A percentile compares a stretch with the other conserved stretches of the same genome.
These are phyloP conservation scores for Pachycephus smyrnensis DNA, from an alignment of 2,888 invertebrate genomes.

Conservation along the genomic window DNA sequence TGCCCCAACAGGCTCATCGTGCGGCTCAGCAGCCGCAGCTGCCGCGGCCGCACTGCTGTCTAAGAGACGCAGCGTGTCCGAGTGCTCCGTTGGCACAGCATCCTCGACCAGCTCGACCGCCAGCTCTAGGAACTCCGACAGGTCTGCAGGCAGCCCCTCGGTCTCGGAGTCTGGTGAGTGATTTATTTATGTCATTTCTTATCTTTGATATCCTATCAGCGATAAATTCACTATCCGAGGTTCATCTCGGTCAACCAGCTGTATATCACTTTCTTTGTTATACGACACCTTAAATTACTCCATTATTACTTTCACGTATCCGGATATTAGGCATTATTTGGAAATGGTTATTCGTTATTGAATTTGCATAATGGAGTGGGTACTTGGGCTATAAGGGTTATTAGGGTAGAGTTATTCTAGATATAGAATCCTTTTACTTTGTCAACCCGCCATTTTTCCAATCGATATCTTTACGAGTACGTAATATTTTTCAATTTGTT, in stretches of 20 bases:
- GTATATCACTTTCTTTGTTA: neutral
- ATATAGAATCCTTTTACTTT: neutral
- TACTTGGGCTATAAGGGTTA: neutral
- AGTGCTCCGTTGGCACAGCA: conserved; percentile 74
- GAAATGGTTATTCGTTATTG: neutral
- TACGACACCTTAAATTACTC: neutral
- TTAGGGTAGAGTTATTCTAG: neutral
- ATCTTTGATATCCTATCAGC: neutral
- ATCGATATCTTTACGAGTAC: too few species aligned
- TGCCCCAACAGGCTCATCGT: conserved; percentile 51
- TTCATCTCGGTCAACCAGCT: neutral
- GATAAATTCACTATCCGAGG: neutral
- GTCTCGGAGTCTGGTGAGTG: conserved; percentile 65
- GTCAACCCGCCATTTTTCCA: neutral
- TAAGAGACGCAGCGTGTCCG: conserved; percentile 77
- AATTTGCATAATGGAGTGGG: neutral
- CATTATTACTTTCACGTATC: neutral
- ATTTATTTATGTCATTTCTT: neutral
- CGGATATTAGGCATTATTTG: neutral
- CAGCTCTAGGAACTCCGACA: conserved; percentile 67
- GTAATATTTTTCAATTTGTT: neutral
- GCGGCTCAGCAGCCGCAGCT: conserved; percentile 54
- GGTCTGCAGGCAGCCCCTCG: conserved; percentile 63
- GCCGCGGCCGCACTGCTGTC: conserved; percentile 60
- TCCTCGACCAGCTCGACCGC: conserved; percentile 69